A percentile compares a stretch with the other conserved stretches of the same genome.
Evolutionary conservation across 1,140 invertebrate species (phyloP).

Genomic region (Pogonomyrmex californicus): DNA sequence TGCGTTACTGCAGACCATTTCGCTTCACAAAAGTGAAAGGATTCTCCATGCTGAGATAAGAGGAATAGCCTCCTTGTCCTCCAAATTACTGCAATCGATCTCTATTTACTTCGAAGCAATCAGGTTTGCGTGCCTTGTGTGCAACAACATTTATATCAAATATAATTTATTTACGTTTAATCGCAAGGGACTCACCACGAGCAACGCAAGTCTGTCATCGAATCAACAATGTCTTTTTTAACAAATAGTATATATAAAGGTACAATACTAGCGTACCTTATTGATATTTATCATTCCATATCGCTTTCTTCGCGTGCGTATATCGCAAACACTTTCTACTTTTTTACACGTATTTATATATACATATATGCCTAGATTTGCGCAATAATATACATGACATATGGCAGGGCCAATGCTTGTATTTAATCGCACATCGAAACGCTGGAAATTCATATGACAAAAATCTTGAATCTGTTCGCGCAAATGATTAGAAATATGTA

Average conservation of each 20-base stretch:
- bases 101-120: conserved; percentile 56
- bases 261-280: conserved; percentile 23
- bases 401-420: conserved; percentile 37
- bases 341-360: conserved; percentile 75
- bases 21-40: conserved; percentile 79
- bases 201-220: conserved; percentile 7
- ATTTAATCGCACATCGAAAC: neutral
- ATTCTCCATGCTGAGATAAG: conserved; percentile 81
- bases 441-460: conserved; percentile 28
- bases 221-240: conserved; percentile 23
- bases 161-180: conserved; percentile 63
- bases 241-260: conserved; percentile 2
- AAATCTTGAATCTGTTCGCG: neutral
- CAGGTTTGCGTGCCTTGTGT: conserved; percentile 67
- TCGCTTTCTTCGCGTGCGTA: conserved; percentile 47
- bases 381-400: conserved; percentile 50
- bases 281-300: conserved; percentile 53
- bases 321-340: conserved; percentile 66
- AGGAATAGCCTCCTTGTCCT: neutral
- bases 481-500: neutral
- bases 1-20: conserved; percentile 75
- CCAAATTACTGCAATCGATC: conserved; percentile 59
- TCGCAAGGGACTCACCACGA: conserved; percentile 27
- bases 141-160: conserved; percentile 51
- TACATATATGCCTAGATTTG: conserved; percentile 1